Evolutionary conservation across 2,888 invertebrate genomes (phyloP).

Genomic region (Spisula solida): DNA sequence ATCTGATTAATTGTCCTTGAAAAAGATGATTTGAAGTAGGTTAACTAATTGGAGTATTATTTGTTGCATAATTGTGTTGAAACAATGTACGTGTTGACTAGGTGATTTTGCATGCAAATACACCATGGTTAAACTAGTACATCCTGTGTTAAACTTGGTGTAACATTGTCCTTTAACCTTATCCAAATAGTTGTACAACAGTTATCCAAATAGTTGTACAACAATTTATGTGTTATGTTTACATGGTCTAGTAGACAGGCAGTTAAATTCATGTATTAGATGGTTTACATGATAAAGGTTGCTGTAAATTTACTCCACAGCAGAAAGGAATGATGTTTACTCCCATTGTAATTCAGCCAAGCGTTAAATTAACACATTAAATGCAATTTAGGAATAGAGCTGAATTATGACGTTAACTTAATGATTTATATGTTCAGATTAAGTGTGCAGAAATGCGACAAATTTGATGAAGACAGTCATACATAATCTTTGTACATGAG

Average conservation of each 20-base stretch:
- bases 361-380: background rate
- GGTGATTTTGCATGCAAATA: background rate
- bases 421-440: background rate
- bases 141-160: background rate
- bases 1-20: background rate
- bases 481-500: background rate
- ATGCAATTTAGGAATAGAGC: background rate
- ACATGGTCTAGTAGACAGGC: background rate
- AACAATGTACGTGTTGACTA: background rate
- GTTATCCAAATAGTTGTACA: background rate
- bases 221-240: background rate
- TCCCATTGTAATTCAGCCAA: background rate
- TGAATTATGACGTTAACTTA: background rate
- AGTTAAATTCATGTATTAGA: background rate
- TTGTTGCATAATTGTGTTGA: background rate
- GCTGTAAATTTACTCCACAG: background rate
- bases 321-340: background rate
- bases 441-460: background rate
- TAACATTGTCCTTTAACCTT: background rate
- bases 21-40: background rate
- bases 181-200: no score
- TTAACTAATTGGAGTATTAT: background rate
- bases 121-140: background rate
- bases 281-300: background rate
- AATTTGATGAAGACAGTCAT: background rate